Percentiles rank a stretch among this genome's conserved stretches.
Conservation (phyloP, 2,888 invertebrate genomes). For the Physocephala rufipes region DNA sequence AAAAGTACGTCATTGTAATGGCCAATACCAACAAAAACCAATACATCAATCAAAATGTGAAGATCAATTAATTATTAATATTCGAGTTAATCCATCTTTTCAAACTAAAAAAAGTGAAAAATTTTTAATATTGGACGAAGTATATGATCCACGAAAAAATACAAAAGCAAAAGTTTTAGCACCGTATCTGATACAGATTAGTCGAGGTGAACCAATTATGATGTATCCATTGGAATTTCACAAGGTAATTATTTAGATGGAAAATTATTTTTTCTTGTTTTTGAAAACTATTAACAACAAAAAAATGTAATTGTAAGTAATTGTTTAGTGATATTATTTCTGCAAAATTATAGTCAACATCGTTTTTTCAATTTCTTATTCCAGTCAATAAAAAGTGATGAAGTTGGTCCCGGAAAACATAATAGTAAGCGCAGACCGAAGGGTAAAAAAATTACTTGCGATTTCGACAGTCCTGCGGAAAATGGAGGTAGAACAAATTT, state of each 20-base stretch:
- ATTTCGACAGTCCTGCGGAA: slow-evolving; percentile 8
- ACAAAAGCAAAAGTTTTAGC: slow-evolving; percentile 51
- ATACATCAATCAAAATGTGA: slow-evolving; percentile 41
- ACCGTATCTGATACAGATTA: slow-evolving; percentile 54
- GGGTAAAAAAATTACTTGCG: neutral
- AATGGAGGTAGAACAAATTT: neutral
- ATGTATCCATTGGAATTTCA: slow-evolving; percentile 54
- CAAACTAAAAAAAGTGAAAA: slow-evolving; percentile 46
- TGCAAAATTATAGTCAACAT: neutral
- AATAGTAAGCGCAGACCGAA: neutral
- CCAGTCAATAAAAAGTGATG: neutral
- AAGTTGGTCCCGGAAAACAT: neutral
- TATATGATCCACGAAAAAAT: slow-evolving; percentile 48
- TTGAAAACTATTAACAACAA: no score
- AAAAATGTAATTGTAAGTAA: no score
- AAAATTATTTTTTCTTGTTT: neutral
- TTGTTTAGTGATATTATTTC: neutral
- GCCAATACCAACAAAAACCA: neutral
- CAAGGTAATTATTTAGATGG: slow-evolving; percentile 51
- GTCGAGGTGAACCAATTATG: slow-evolving; percentile 51
- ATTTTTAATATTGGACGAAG: slow-evolving; percentile 53
- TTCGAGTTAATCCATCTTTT: slow-evolving; percentile 49
- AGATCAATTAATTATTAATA: slow-evolving; percentile 50
- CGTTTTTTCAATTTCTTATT: neutral
- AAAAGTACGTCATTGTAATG: neutral